phyloP scores from a whole-genome alignment of 1,140 invertebrate genomes.

The Riptortus pedestris region DNA sequence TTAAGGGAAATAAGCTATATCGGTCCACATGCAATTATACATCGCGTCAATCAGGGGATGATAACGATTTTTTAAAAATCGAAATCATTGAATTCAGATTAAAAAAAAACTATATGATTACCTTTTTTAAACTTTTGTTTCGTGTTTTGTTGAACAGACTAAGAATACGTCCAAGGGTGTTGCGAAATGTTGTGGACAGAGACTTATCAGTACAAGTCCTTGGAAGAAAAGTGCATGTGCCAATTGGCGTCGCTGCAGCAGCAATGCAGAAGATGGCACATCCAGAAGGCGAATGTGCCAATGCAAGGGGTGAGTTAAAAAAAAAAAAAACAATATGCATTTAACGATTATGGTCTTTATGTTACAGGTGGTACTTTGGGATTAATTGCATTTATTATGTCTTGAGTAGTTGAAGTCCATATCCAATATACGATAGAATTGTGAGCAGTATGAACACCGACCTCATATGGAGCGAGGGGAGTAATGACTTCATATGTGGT shows the following conservation, averaged over 20 bases:
- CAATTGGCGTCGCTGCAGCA: slow-evolving; percentile 78
- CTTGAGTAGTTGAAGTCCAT: too few species aligned
- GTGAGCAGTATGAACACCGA: too few species aligned
- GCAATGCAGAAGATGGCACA: slow-evolving; percentile 91
- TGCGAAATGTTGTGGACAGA: slow-evolving; percentile 61
- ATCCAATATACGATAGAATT: too few species aligned
- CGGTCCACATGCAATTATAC: too few species aligned
- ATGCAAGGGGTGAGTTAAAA: slow-evolving; percentile 55
- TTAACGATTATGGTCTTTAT: background rate
- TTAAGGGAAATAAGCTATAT: too few species aligned
- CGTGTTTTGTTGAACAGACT: slow-evolving; percentile 54
- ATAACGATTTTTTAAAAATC: too few species aligned
- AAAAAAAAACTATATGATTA: too few species aligned
- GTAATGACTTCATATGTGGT: too few species aligned
- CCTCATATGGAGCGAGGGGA: too few species aligned
- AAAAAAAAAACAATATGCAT: background rate
- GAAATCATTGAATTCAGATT: too few species aligned
- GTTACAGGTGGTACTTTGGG: background rate
- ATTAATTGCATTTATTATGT: background rate
- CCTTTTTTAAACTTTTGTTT: too few species aligned
- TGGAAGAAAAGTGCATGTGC: slow-evolving; percentile 59
- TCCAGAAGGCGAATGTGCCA: slow-evolving; percentile 78
- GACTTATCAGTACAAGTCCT: slow-evolving; percentile 53
- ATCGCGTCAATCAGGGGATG: too few species aligned
- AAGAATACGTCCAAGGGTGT: slow-evolving; percentile 64